Evolutionary conservation across 2,797 vertebrate species (phyloP).

Genomic region (Heterohyrax brucei): DNA sequence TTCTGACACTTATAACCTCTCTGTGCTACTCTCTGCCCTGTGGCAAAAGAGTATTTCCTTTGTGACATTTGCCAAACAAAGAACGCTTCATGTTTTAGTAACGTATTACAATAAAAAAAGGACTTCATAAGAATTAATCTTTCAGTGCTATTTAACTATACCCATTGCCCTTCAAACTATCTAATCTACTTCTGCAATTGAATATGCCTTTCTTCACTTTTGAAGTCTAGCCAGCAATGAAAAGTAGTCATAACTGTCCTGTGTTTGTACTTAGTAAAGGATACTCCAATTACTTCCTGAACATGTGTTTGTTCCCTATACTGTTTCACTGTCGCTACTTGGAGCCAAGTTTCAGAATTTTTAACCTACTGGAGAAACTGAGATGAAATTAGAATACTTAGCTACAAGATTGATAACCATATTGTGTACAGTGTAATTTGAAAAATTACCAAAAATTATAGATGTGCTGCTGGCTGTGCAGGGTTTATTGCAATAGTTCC

Average conservation of each 20-base stretch:
- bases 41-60: slow-evolving; percentile 14
- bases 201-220: slow-evolving; percentile 65
- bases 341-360: slow-evolving; percentile 56
- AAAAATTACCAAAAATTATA: slow-evolving; percentile 1
- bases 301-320: slow-evolving; percentile 55
- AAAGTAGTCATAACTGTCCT: background rate
- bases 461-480: background rate
- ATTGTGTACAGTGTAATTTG: background rate
- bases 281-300: slow-evolving; percentile 49
- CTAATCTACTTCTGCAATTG: slow-evolving; percentile 45
- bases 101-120: background rate
- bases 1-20: background rate
- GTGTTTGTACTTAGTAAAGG: slow-evolving; percentile 65
- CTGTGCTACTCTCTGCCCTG: background rate
- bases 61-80: slow-evolving; percentile 45
- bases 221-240: slow-evolving; percentile 59
- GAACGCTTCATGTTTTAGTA: background rate
- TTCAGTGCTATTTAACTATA: slow-evolving; percentile 22
- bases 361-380: background rate
- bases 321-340: slow-evolving; percentile 24
- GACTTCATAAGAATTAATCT: slow-evolving; percentile 11
- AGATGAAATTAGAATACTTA: slow-evolving; percentile 56
- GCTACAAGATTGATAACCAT: background rate
- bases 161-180: slow-evolving; percentile 59
- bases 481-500: background rate